Base-by-base conservation (phyloP, 2,113 vertebrate species). In the Pollachius pollachius region DNA sequence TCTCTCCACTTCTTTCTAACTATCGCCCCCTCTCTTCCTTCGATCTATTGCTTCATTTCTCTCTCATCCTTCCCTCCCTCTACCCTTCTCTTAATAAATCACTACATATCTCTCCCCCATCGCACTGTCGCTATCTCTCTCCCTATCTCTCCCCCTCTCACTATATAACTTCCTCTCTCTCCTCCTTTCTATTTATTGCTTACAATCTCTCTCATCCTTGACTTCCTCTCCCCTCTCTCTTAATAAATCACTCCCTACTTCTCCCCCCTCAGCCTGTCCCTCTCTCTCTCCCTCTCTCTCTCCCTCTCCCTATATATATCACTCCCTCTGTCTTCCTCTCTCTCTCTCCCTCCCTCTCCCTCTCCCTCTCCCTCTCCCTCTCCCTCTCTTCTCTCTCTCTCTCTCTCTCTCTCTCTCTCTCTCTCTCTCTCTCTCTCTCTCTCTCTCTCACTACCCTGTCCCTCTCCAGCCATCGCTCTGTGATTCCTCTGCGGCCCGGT, bases 331-430 rank as follows among this genome's bases (percentile, higher is more conserved):
- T 15, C 15, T 67, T 2, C 2, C 64, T 63, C 71, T 65, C 64
- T 67, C 65, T 73, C 61, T 79, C 79, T 73, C 37, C 9, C 85
- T 17, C 65, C 72, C 74, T 56, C 80, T 74, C 68, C 70, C 66
- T 67, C 74, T n/a, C 68, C 68, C 69, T 73, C 79, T 84, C 83
- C 81, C 76, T 57, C 68, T 68, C 74, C 72, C 71, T 76, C 48
- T 75, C 74, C 79, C 73, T 72, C 74, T 23, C 1, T 60, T 41
- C 9, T 11, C 37, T 11, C n/a, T 60, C n/a, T 17, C 17, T 12
- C 6, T 15, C 37, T 56, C 25, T 59, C 5, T 21, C 27, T 52
- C 41, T 76, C 58, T 15, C 64, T n/a, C 25, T 15, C 66, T 59
- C 16, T 5, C 64, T 65, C 54, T 25, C 67, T 34, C 65, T 73